Conservation (phyloP, 2,888 invertebrate genomes). For the Malthinus flaveolus region DNA sequence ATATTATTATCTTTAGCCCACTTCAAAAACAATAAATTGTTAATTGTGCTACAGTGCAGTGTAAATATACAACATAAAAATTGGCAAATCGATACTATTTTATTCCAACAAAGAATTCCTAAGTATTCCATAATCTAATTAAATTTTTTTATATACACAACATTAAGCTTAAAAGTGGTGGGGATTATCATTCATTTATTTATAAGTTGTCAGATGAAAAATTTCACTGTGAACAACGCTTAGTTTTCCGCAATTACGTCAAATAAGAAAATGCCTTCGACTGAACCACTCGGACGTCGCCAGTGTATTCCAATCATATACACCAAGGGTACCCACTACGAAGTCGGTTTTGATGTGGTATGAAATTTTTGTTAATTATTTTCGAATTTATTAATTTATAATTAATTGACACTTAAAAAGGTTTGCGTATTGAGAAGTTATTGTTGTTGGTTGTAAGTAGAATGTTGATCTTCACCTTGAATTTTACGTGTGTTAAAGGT, state of each 20-base stretch:
- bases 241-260: background rate
- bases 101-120: background rate
- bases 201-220: background rate
- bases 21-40: background rate
- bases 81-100: background rate
- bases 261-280: conserved; percentile 42
- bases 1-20: background rate
- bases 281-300: conserved; percentile 56
- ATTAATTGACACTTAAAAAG: too few relatives aligned
- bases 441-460: background rate
- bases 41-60: background rate
- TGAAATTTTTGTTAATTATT: conserved; percentile 50
- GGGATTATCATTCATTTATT: conserved; percentile 6
- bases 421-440: background rate
- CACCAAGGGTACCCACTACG: conserved; percentile 80
- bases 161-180: background rate
- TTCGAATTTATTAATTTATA: background rate
- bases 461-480: conserved; percentile 4
- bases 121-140: conserved; percentile 8
- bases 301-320: conserved; percentile 77
- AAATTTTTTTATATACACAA: conserved; percentile 1
- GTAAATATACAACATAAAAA: conserved; percentile 3
- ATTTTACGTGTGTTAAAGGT: background rate
- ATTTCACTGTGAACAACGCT: conserved; percentile 4
- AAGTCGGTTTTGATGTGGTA: conserved; percentile 86